Conservation (phyloP, 2,888 invertebrate genomes). For the Catocala nupta region DNA sequence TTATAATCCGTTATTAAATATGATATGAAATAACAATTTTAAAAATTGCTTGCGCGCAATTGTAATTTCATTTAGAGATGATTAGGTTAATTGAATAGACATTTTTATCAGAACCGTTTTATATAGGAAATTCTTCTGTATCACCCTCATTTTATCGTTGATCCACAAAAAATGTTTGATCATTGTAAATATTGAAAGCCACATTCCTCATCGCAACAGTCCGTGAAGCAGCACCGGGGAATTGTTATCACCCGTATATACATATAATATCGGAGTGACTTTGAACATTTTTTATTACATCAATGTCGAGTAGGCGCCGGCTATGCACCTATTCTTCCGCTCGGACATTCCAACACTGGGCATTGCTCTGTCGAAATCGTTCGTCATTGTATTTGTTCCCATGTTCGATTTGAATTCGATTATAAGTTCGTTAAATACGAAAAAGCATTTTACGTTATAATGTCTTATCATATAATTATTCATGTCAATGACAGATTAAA, state of each 20-base stretch:
- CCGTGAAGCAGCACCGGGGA: slow-evolving; percentile 55
- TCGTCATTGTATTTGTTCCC: slow-evolving; percentile 23
- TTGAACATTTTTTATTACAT: slow-evolving; percentile 64
- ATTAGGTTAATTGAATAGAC: too few relatives aligned
- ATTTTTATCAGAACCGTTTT: too few relatives aligned
- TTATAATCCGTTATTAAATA: slow-evolving; percentile 36
- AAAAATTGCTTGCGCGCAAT: background rate
- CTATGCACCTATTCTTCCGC: slow-evolving; percentile 43
- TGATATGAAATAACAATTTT: background rate
- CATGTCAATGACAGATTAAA: slow-evolving; percentile 6
- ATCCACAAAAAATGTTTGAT: slow-evolving; percentile 50
- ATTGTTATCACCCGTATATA: slow-evolving; percentile 63
- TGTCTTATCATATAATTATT: slow-evolving; percentile 1
- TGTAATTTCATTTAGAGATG: too few relatives aligned
- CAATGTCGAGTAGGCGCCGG: slow-evolving; percentile 48
- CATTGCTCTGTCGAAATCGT: slow-evolving; percentile 43
- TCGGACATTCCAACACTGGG: slow-evolving; percentile 48
- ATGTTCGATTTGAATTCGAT: slow-evolving; percentile 9
- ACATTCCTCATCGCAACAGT: slow-evolving; percentile 62
- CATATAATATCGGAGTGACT: slow-evolving; percentile 71
- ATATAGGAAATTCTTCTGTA: slow-evolving; percentile 31
- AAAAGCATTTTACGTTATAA: background rate
- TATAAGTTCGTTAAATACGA: slow-evolving; percentile 6
- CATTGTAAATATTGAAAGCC: slow-evolving; percentile 56
- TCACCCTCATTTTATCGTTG: slow-evolving; percentile 36